Conservation (phyloP, 2,888 invertebrate genomes). For the Camponotus fellah region DNA sequence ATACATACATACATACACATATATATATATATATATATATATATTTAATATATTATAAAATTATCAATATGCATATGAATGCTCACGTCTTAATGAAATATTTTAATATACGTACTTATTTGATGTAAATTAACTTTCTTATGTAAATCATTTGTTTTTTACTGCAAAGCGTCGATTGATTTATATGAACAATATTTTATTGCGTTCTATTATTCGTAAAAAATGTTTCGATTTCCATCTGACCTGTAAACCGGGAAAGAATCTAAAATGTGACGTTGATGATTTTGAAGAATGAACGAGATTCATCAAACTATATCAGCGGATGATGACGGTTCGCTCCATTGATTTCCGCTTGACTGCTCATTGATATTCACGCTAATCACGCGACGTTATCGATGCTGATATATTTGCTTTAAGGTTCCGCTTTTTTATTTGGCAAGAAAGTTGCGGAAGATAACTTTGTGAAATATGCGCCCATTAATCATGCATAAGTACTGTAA, state of each 20-base stretch:
- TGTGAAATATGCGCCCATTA: conserved; percentile 56
- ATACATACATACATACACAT: not conserved
- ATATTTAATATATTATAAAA: conserved; percentile 4
- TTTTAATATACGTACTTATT: not conserved
- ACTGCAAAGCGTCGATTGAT: conserved; percentile 23
- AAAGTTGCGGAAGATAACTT: conserved; percentile 46
- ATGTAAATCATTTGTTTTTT: not conserved
- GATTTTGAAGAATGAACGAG: conserved; percentile 67
- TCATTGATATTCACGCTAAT: conserved; percentile 60
- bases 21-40: not conserved
- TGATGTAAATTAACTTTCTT: not conserved
- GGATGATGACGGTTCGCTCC: conserved; percentile 68
- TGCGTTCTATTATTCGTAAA: conserved; percentile 48
- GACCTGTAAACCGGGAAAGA: conserved; percentile 24
- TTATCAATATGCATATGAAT: not conserved
- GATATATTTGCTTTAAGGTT: conserved; percentile 70
- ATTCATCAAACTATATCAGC: conserved; percentile 73
- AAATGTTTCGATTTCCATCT: conserved; percentile 53
- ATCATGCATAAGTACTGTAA: conserved; percentile 47
- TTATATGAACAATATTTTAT: conserved; percentile 50
- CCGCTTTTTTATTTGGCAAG: conserved; percentile 51
- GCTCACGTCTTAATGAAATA: not conserved
- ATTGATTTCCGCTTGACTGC: conserved; percentile 60
- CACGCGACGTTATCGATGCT: conserved; percentile 70
- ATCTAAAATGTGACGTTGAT: conserved; percentile 33